Percentiles rank a stretch among this genome's conserved stretches.
Conservation (phyloP, 2,113 vertebrate genomes). For the Syngnathus floridae region DNA sequence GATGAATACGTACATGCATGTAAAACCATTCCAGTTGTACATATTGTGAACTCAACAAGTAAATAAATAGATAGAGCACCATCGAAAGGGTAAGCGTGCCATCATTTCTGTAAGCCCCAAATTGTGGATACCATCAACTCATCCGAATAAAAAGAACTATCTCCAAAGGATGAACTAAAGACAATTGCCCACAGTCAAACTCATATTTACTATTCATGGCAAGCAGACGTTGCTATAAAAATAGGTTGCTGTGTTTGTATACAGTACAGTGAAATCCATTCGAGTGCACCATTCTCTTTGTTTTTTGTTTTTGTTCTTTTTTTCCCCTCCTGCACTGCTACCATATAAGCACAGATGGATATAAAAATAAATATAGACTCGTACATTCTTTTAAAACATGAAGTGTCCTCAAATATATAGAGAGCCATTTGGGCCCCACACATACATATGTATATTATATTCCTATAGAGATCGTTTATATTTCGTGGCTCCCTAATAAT, state of each 20-base stretch:
- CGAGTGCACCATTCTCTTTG: slow-evolving; percentile 46
- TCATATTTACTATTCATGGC: slow-evolving; percentile 33
- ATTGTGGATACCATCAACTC: neutral
- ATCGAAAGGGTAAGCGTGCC: slow-evolving; percentile 2
- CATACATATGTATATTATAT: slow-evolving; percentile 22
- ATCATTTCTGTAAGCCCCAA: slow-evolving; percentile 30
- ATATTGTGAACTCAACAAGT: slow-evolving; percentile 48
- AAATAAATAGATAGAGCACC: slow-evolving; percentile 43
- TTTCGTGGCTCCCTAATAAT: slow-evolving; percentile 39
- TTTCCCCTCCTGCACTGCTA: slow-evolving; percentile 54
- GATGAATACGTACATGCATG: slow-evolving; percentile 45
- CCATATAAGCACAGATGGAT: slow-evolving; percentile 60
- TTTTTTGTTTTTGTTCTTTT: slow-evolving; percentile 18
- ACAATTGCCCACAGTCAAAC: slow-evolving; percentile 26
- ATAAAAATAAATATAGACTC: slow-evolving; percentile 67
- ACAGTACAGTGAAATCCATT: slow-evolving; percentile 44
- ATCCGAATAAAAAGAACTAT: neutral
- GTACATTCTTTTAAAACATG: slow-evolving; percentile 58
- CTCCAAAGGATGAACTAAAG: slow-evolving; percentile 3
- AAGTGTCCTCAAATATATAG: slow-evolving; percentile 47
- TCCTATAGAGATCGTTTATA: slow-evolving; percentile 28
- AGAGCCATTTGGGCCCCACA: slow-evolving; percentile 49
- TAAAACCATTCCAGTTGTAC: slow-evolving; percentile 57
- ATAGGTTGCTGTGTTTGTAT: slow-evolving; percentile 41
- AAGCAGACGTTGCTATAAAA: slow-evolving; percentile 35